A percentile compares a stretch with the other conserved stretches of the same genome.
These are phyloP conservation scores for Lepus timidus DNA, from an alignment of 2,113 vertebrate species.

Conservation along the genomic window DNA sequence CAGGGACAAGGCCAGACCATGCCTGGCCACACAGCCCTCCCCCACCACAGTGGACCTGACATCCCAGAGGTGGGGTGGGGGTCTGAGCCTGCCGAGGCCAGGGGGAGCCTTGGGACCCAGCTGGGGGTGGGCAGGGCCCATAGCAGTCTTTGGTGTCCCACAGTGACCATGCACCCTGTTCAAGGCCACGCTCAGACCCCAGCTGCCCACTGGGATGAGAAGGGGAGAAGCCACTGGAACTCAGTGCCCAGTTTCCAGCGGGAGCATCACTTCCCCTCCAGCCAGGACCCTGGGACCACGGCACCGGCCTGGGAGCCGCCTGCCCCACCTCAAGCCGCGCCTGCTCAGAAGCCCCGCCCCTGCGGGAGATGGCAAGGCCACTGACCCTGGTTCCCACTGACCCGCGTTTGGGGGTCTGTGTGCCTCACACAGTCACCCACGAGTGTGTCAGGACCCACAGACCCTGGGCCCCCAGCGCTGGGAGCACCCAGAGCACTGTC, in stretches of 20 bases:
- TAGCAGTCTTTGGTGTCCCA: neutral
- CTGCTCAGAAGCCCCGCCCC: neutral
- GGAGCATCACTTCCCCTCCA: fast-evolving
- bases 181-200: fast-evolving
- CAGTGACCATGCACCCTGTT: no score
- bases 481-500: no score
- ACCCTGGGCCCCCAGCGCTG: neutral
- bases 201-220: neutral
- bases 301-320: no score
- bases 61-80: neutral
- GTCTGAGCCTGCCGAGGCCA: neutral
- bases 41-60: no score
- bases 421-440: neutral
- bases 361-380: no score
- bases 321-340: neutral
- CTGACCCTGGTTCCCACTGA: no score
- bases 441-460: neutral
- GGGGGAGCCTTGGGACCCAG: neutral
- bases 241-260: neutral
- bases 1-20: neutral
- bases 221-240: neutral
- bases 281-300: neutral
- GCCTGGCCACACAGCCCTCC: fast-evolving
- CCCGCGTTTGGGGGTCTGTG: neutral
- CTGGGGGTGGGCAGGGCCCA: neutral